Percentiles rank a stretch among this genome's conserved stretches.
Conservation (phyloP, 2,113 vertebrate species). For the Upupa epops region DNA sequence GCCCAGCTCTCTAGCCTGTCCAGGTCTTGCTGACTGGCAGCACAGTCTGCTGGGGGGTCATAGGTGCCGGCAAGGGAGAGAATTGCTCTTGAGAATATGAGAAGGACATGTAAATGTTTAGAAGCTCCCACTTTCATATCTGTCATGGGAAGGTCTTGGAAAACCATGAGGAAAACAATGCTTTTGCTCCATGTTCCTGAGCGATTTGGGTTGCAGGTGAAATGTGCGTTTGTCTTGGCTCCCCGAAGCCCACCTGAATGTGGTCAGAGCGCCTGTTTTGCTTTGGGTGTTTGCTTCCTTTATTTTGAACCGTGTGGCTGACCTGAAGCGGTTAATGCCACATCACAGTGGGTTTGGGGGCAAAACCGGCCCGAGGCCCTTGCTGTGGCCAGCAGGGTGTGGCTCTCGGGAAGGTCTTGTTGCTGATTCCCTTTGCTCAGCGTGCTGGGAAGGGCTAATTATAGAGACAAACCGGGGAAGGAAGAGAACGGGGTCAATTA, state of each 20-base stretch:
- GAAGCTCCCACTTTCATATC: background rate
- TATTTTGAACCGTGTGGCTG: background rate
- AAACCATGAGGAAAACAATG: background rate
- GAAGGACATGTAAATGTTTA: background rate
- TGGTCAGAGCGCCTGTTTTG: background rate
- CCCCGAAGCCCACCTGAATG: too few relatives aligned
- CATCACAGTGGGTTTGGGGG: slow-evolving; percentile 59
- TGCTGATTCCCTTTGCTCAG: slow-evolving; percentile 61
- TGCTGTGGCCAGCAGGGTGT: slow-evolving; percentile 67
- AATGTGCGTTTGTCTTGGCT: too few relatives aligned
- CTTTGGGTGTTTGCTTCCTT: background rate
- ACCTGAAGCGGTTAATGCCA: slow-evolving; percentile 61
- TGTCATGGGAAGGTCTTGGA: background rate
- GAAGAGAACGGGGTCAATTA: slow-evolving; percentile 70
- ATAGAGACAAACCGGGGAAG: slow-evolving; percentile 73
- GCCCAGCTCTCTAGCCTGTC: too few relatives aligned
- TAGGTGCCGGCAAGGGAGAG: background rate
- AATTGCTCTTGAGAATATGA: background rate
- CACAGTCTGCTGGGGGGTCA: too few relatives aligned
- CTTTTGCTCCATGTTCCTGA: background rate
- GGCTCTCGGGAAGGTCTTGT: slow-evolving; percentile 51
- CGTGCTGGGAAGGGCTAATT: slow-evolving; percentile 71
- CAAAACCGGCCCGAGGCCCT: slow-evolving; percentile 67
- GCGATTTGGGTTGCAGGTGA: background rate
- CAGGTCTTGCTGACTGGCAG: too few relatives aligned